Base-by-base conservation (phyloP, 2,113 vertebrate genomes). In the Dolichotis patagonum region DNA sequence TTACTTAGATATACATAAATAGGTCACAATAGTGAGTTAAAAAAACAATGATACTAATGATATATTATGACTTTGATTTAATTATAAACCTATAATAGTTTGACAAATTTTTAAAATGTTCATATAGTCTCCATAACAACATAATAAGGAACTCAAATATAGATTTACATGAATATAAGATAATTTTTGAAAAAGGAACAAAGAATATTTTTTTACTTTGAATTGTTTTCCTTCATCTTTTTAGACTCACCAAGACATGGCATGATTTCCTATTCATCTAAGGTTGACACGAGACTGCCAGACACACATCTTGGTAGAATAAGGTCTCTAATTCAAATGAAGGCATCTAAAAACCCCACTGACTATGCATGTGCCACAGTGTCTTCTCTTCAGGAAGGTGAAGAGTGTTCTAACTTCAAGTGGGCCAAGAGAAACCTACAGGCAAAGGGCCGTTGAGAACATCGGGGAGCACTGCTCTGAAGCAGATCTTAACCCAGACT, bases 221-320 rank as follows among this genome's bases (percentile, higher is more conserved):
- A 84, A 90, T 81, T 90, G 35, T 75, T 97, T 94, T 81, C 92
- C 65, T 92, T 92, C 75, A 90, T 58, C 28, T 69, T 78, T 46
- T 87, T 82, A 84, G 93, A 87, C 41, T 94, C 35, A 35, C 16
- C 22, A 69, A 56, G 73, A 92, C 60, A 85, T 32, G 77, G 9
- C 69, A 52, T 43, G 26, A 0, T 54, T 71, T 62, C 7, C 7
- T 83, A 62, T 77, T 71, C 86, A 52, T 62, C 30, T 56, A 43
- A 30, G 1, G 86, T 41, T 92, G 32, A 78, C n/a, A 67, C 14
- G 63, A 11, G 43, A 38, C 24, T 88, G 56, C 77, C 60, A 86
- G 65, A 49, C 20, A 87, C 11, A 65, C n/a, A 24, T 88, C 32
- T 43, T 46, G n/a, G 26, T 54, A 49, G 62, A 93, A 17, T 7